A percentile compares a stretch with the other conserved stretches of the same genome.
Evolutionary conservation across 2,888 invertebrate genomes (phyloP).

Genomic region (Stenurella melanura): DNA sequence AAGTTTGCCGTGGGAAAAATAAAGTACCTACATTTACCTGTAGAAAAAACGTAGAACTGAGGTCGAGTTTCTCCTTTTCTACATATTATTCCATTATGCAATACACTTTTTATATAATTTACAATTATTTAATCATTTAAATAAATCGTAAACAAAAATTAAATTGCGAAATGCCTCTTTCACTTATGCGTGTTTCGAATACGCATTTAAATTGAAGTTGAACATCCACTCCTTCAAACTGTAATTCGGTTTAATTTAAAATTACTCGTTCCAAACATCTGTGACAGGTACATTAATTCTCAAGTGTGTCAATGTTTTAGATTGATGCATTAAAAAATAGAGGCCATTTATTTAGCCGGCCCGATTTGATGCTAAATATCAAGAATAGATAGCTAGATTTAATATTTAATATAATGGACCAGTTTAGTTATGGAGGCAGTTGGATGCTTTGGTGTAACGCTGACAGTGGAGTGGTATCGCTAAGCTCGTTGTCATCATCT

Average conservation of each 20-base stretch:
- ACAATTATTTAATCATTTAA: neutral
- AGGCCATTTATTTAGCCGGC: neutral
- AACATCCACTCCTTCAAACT: slow-evolving; percentile 4
- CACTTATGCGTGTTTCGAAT: neutral
- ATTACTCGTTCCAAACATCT: slow-evolving; percentile 4
- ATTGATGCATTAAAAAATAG: neutral
- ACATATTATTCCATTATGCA: neutral
- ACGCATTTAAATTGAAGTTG: neutral
- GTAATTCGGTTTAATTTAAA: slow-evolving; percentile 4
- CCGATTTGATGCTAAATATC: neutral
- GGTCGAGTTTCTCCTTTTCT: no score
- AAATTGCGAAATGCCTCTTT: slow-evolving; percentile 1
- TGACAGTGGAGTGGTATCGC: no score
- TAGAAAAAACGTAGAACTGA: no score
- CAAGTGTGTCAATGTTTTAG: slow-evolving; percentile 7
- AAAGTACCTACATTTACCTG: no score
- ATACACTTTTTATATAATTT: neutral
- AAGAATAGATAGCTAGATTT: neutral
- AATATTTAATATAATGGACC: neutral
- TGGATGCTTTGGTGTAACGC: no score
- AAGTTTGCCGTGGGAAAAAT: no score
- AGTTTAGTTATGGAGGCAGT: no score
- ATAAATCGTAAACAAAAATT: slow-evolving; percentile 7
- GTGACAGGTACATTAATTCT: slow-evolving; percentile 3
- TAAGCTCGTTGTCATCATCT: no score